Base-by-base conservation (phyloP, 2,888 invertebrate genomes). In the Nomada lathburiana region DNA sequence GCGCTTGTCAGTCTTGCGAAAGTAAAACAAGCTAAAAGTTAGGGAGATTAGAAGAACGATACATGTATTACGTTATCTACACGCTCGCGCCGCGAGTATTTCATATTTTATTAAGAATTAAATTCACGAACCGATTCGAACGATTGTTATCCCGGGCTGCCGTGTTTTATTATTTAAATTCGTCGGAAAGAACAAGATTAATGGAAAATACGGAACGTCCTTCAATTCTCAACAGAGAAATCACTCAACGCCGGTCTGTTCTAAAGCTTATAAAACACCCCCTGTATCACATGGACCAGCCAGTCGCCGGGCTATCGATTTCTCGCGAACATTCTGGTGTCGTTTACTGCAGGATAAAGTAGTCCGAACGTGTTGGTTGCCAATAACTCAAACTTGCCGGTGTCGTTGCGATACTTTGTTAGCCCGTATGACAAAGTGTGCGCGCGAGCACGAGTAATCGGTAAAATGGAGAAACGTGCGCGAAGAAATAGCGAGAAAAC, bases 261-360 rank as follows among this genome's bases (percentile, higher is more conserved):
- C 36, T 13, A 59, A 47, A 55, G 59, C 65, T 63, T 55, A 72
- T 50, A 62, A 65, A 80, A 63, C 62, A 44, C 50, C 44, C 29
- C 11, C 42, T 26, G 50, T 71, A 82, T 67, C 74, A 16, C 29
- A 59, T 20, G 29, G 53, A n/a, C 44, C 63, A 55, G 57, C 57
- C 59, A 62, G 72, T 63, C 63, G 64, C 55, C 42, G 53, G n/a
- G 60, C 60, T 75, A 75, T 82, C 81, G 75, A 82, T 82, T 81
- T 81, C 81, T 70, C 72, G 20, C 64, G 36, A 53, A 26, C 50
- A 53, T 53, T 80, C 62, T 50, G 36, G 59, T 71, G 73, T 50
- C 70, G 67, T 71, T 75, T 81, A 68, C 71, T 81, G 81, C 47
- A 52, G 59, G 71, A 82, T 71, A 71, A 81, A 81, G 81, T 65